These are phyloP conservation scores for Styela plicata DNA, from an alignment of 23 tunicate genomes.

Conservation along the genomic window DNA sequence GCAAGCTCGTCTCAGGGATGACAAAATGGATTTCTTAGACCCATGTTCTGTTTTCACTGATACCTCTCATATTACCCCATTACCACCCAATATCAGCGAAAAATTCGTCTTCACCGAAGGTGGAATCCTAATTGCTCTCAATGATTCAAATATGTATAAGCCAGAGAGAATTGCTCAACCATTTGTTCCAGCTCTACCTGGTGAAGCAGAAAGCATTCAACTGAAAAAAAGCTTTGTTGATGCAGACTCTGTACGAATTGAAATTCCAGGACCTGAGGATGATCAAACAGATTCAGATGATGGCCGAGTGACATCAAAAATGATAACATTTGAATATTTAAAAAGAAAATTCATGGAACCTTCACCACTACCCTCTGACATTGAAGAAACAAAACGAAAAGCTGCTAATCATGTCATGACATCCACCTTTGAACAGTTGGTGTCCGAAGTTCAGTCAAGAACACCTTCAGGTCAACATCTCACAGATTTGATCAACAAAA, in stretches of 20 bases:
- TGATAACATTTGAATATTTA: constrained; percentile 68
- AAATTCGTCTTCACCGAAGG: background rate
- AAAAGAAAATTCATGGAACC: constrained; percentile 61
- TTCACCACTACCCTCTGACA: constrained; percentile 15
- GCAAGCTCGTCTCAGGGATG: background rate
- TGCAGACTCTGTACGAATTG: constrained; percentile 67
- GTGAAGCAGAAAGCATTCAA: constrained; percentile 54
- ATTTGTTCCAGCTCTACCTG: constrained; percentile 36
- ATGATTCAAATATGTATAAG: constrained; percentile 55
- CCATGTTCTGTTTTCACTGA: constrained; percentile 13
- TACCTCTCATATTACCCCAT: background rate
- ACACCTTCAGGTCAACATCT: constrained; percentile 20
- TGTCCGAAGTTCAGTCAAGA: constrained; percentile 71
- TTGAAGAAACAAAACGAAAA: constrained; percentile 27
- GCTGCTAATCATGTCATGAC: constrained; percentile 55
- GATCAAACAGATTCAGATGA: constrained; percentile 17
- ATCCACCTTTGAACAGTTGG: constrained; percentile 81
- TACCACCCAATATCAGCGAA: constrained; percentile 15
- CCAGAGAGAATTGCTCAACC: constrained; percentile 65
- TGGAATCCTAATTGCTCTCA: constrained; percentile 43
- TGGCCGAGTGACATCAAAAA: constrained; percentile 43
- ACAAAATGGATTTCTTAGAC: background rate
- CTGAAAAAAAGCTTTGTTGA: constrained; percentile 41
- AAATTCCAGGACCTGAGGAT: constrained; percentile 29
- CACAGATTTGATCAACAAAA: background rate